Percentiles rank a stretch among this genome's conserved stretches.
phyloP scores from a whole-genome alignment of 1,140 invertebrate genomes.

The Parapsyche elsis region DNA sequence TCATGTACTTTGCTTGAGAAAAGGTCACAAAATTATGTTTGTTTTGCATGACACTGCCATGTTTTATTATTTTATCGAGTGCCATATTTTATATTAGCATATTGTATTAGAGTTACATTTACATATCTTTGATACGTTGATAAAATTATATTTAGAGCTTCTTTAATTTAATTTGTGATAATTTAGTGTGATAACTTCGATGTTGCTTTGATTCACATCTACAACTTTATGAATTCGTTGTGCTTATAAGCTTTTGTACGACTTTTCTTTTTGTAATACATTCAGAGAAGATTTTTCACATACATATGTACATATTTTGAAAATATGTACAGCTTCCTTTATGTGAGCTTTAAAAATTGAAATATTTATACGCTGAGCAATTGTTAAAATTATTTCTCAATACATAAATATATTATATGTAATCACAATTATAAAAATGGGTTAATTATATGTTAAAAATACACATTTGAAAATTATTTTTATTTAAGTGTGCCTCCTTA shows the following conservation, averaged over 20 bases:
- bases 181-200: neutral
- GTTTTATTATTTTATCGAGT: neutral
- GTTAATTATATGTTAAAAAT: no score
- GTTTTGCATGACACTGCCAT: constrained; percentile 14
- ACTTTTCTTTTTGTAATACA: no score
- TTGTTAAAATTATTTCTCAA: no score
- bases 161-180: neutral
- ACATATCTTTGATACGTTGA: neutral
- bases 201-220: constrained; percentile 7
- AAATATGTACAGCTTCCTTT: no score
- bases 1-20: constrained; percentile 46
- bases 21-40: neutral
- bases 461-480: no score
- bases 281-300: no score
- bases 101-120: neutral
- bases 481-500: no score
- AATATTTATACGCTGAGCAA: no score
- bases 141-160: neutral
- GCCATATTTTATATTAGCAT: neutral
- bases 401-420: no score
- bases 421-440: no score
- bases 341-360: no score
- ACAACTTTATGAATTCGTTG: neutral
- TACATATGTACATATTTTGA: no score
- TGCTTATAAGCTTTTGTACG: neutral